Evolutionary conservation across 1,140 invertebrate genomes (phyloP), one percentile per base, ranked within the genome.

Genomic region (Melitaea cinxia): DNA sequence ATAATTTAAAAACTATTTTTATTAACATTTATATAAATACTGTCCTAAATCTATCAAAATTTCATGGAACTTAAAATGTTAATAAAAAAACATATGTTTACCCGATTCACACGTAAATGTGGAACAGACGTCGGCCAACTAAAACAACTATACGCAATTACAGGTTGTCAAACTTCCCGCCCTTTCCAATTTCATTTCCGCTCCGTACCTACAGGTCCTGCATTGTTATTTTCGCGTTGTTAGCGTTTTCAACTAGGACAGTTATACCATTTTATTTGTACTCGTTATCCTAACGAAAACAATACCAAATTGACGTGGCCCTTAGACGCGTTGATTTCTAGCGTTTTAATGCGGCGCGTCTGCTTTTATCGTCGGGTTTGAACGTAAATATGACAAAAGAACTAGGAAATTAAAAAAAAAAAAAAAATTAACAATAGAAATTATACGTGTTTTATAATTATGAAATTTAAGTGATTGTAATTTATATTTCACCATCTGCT

Each of bases 221-320:
- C 56, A 33, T 62, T 66, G 56, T 63, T 58, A 65, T 57, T 53
- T 47, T 54, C 53, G 23, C 62, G 21, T 60, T 56, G 57, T 66
- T 60, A 66, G 64, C 64, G 64, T 26, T 59, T 54, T 42, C 50
- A 26, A 65, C 45, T 62, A 53, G 28, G 42, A 19, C 37, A 19
- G 54, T 15, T 56, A 50, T 66, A 57, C 54, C 62, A 49, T 59
- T 64, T 65, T 65, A 65, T 65, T 65, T 65, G 56, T 54, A 52
- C 62, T 69, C 58, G 63, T 70, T 70, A 66, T 53, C 58, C 53
- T 58, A 59, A 64, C 67, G 47, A 70, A 70, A 70, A 70, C 68
- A 70, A 70, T 70, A 47, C 50, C 39, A 52, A 68, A 62, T 68
- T 68, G 68, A 70, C 68, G 39, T 56, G 26, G 21, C 58, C 61